phyloP scores from a whole-genome alignment of 2,113 vertebrate species.

The Phasianus colchicus region DNA sequence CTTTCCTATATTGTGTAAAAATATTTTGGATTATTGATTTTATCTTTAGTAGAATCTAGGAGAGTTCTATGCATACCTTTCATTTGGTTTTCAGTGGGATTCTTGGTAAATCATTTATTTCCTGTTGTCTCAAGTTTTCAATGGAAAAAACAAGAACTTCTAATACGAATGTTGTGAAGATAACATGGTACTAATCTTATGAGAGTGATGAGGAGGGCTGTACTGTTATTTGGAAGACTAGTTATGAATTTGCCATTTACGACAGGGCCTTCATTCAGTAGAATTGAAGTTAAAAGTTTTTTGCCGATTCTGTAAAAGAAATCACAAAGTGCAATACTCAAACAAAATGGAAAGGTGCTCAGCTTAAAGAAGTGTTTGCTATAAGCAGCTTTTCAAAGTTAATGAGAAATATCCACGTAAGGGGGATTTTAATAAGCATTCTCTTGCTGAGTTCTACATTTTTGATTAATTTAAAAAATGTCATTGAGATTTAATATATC shows the following conservation, averaged over 20 bases:
- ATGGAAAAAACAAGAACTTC: background rate
- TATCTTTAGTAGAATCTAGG: background rate
- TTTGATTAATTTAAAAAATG: constrained; percentile 51
- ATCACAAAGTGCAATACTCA: background rate
- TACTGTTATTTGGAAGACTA: background rate
- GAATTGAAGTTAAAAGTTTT: background rate
- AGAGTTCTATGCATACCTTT: background rate
- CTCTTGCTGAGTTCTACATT: constrained; percentile 47
- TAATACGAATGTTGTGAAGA: background rate
- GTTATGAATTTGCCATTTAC: background rate
- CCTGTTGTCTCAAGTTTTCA: background rate
- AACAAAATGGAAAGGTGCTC: constrained; percentile 6
- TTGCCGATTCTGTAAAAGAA: background rate
- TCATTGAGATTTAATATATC: background rate
- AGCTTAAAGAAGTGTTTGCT: constrained; percentile 33
- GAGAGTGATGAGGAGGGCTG: background rate
- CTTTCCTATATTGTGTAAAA: background rate
- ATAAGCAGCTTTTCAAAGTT: constrained; percentile 48
- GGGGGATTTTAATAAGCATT: constrained; percentile 61
- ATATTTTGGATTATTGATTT: background rate
- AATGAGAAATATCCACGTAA: constrained; percentile 47
- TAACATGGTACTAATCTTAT: background rate
- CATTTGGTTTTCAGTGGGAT: background rate
- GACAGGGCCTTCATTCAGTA: background rate
- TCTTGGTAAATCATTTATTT: background rate